Evolutionary conservation across 2,113 vertebrate genomes (phyloP).

Genomic region (Rynchops niger): DNA sequence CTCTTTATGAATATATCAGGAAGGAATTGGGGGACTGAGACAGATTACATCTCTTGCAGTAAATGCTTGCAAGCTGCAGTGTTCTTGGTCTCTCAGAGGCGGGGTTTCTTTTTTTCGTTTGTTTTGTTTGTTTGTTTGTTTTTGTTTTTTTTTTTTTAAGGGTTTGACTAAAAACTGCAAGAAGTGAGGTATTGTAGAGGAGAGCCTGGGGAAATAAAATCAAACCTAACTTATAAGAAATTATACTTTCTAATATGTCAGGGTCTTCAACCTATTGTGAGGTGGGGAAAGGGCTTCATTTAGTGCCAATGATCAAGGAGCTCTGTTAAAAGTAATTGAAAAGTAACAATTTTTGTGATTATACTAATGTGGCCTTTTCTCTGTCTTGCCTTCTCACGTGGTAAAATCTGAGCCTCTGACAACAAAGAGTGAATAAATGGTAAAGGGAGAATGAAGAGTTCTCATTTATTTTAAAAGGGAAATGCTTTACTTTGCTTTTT

Average conservation of each 20-base stretch:
- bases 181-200: not conserved
- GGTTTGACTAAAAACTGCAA: not conserved
- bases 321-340: not conserved
- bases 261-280: not conserved
- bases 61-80: not conserved
- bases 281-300: not conserved
- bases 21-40: not conserved
- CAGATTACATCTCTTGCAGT: not conserved
- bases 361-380: not conserved
- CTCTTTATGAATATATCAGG: not conserved
- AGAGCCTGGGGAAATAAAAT: not conserved
- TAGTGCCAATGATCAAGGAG: not conserved
- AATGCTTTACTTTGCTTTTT: not conserved
- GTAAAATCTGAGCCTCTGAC: not conserved
- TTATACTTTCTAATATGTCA: not conserved
- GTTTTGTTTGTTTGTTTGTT: too few relatives aligned
- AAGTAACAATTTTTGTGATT: not conserved
- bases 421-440: not conserved
- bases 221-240: not conserved
- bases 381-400: not conserved
- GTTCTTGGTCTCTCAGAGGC: not conserved
- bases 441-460: not conserved
- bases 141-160: not conserved
- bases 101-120: accelerated
- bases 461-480: not conserved